Base-by-base conservation (phyloP, 2,113 vertebrate species). In the Actenoides lindsayi region DNA sequence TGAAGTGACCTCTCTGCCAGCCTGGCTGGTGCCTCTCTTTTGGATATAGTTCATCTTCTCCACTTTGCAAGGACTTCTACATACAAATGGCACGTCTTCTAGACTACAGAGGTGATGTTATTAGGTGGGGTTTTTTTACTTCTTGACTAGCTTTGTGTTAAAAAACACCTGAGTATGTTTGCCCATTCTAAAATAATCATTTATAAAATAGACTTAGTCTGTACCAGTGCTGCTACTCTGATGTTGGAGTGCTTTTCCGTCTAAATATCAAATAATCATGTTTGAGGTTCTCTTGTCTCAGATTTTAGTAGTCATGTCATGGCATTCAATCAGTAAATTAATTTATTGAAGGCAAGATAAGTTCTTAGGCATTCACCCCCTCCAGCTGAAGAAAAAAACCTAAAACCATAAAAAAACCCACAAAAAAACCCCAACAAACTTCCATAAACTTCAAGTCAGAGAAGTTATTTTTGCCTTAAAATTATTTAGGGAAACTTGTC, bases 141-240 rank as follows among this genome's bases (percentile, higher is more conserved):
- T 87, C 25, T 3, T 16, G 31, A 23, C 31, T 62, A 25, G 16
- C 18, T 83, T 28, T 69, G 35, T 37, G 17, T 59, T 59, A 46
- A 28, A 53, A 50, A 69, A 46, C 10, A 17, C 5, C 1, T 11
- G 19, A 39, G 9, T 71, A 25, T 4, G 31, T 68, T 35, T 23
- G 19, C 23, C 41, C 5, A 1, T 7, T 68, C 24, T 15, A 1
- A 44, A 56, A 23, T 37, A 57, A 16, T 31, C 0, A 0, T 44
- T 57, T 42, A 16, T 28, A 5, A 8, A 19, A 24, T 37, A 42
- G 27, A 13, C 10, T 41, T 23, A 13, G 35, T 28, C 11, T 35
- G 16, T 64, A 11, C 8, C 3, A 5, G 0, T 41, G 18, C 14
- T 59, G 14, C 41, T 77, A 1, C 16, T 78, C 28, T 42, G 21